Evolutionary conservation across 2,888 invertebrate genomes (phyloP).

Genomic region (Diarsia brunnea): DNA sequence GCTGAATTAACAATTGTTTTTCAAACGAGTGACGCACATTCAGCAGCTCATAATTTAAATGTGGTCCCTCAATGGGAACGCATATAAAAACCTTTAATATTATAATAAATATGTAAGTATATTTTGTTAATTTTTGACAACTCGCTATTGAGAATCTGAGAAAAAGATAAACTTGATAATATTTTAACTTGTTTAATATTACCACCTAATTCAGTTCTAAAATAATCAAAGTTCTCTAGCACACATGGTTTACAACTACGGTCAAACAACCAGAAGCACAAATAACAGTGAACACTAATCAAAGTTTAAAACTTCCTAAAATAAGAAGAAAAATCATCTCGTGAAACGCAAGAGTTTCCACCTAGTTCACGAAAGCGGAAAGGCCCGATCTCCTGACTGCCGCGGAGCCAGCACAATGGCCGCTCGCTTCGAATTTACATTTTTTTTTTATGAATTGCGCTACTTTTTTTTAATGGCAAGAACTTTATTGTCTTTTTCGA

Average conservation of each 20-base stretch:
- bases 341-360: slow-evolving; percentile 49
- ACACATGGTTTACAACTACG: too few species aligned
- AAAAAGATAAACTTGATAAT: not conserved
- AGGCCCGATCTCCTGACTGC: slow-evolving; percentile 57
- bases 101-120: too few species aligned
- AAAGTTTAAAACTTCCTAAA: not conserved
- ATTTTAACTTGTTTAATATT: not conserved
- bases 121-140: slow-evolving; percentile 16
- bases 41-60: too few species aligned
- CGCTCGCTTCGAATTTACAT: slow-evolving; percentile 65
- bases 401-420: slow-evolving; percentile 62
- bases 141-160: not conserved
- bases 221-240: not conserved
- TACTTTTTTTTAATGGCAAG: slow-evolving; percentile 70
- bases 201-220: not conserved
- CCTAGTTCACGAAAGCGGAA: slow-evolving; percentile 63
- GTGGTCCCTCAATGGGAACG: too few species aligned
- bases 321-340: slow-evolving; percentile 20
- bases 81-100: too few species aligned
- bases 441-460: slow-evolving; percentile 69
- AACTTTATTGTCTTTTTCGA: slow-evolving; percentile 76
- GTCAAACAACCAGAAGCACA: not conserved
- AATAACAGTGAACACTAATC: not conserved
- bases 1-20: too few species aligned
- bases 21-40: too few species aligned